phyloP scores from a whole-genome alignment of 1,140 invertebrate genomes.

The Glomeris maerens region DNA sequence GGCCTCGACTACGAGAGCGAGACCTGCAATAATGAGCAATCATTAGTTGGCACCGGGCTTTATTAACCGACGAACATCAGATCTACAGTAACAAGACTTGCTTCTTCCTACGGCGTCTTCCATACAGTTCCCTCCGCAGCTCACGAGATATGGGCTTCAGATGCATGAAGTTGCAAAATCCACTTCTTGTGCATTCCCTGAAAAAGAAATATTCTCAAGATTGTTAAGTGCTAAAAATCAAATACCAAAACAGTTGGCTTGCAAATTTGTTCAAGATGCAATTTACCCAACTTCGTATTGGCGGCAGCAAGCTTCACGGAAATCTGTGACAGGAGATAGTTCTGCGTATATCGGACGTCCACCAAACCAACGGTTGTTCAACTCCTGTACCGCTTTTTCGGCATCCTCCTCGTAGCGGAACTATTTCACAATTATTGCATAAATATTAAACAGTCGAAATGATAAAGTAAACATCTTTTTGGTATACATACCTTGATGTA shows the following conservation, averaged over 20 bases:
- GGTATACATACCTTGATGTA: constrained; percentile 67
- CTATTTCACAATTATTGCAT: too few relatives aligned
- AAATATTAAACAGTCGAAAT: too few relatives aligned
- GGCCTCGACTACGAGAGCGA: constrained; percentile 24
- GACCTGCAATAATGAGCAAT: constrained; percentile 15
- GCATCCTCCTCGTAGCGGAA: constrained; percentile 97
- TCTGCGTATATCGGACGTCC: constrained; percentile 96
- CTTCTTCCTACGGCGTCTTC: constrained; percentile 26
- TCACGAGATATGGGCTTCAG: constrained; percentile 93
- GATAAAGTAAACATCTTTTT: too few relatives aligned
- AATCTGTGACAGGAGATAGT: constrained; percentile 95
- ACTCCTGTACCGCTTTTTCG: constrained; percentile 85
- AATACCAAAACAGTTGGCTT: too few relatives aligned
- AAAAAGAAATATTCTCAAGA: constrained; percentile 19
- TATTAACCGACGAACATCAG: neutral
- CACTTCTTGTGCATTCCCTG: constrained; percentile 88
- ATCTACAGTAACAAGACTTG: neutral
- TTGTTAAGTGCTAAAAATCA: constrained; percentile 4
- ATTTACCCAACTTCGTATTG: constrained; percentile 94
- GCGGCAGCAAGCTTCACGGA: constrained; percentile 94
- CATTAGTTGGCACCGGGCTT: neutral
- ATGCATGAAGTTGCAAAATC: constrained; percentile 99
- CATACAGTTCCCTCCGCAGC: constrained; percentile 64
- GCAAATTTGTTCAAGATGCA: constrained; percentile 3
- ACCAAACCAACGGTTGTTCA: constrained; percentile 98